phyloP scores from a whole-genome alignment of 2,797 vertebrate genomes.

The Phataginus tricuspis region DNA sequence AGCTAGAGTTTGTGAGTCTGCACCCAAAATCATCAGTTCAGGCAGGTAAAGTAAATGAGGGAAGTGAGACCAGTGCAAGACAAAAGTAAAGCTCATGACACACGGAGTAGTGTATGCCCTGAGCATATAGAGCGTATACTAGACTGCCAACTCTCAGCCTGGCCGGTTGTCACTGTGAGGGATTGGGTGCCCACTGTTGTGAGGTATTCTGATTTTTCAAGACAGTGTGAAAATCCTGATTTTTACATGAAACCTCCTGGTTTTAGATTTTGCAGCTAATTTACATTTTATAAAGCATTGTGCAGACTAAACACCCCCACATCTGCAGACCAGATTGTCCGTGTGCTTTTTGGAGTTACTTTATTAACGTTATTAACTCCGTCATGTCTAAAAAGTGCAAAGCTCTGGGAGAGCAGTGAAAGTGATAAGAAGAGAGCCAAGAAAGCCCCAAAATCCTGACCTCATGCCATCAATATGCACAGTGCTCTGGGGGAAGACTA shows the following conservation, averaged over 20 bases:
- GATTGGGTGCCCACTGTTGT: background rate
- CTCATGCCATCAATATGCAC: background rate
- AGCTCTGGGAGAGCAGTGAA: background rate
- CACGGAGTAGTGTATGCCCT: rapidly evolving
- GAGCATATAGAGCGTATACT: no score
- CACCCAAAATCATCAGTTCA: background rate
- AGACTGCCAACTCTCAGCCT: background rate
- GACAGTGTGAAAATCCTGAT: background rate
- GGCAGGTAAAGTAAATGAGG: background rate
- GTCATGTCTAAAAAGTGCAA: background rate
- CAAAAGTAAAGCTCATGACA: rapidly evolving
- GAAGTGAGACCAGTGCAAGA: background rate
- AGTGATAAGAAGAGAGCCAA: background rate
- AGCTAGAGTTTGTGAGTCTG: background rate
- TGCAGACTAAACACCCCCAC: slow-evolving; percentile 23
- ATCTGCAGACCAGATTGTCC: slow-evolving; percentile 64
- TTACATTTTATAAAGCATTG: slow-evolving; percentile 10
- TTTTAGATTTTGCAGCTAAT: background rate
- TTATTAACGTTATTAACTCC: slow-evolving; percentile 53
- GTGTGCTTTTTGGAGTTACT: slow-evolving; percentile 26
- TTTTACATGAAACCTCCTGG: background rate
- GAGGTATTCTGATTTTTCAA: slow-evolving; percentile 25
- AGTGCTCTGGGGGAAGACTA: background rate
- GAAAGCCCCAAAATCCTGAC: background rate
- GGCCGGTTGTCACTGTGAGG: background rate